Evolutionary conservation across 2,888 invertebrate genomes (phyloP), one percentile per base, ranked within the genome.

Genomic region (Copidosoma aretas): DNA sequence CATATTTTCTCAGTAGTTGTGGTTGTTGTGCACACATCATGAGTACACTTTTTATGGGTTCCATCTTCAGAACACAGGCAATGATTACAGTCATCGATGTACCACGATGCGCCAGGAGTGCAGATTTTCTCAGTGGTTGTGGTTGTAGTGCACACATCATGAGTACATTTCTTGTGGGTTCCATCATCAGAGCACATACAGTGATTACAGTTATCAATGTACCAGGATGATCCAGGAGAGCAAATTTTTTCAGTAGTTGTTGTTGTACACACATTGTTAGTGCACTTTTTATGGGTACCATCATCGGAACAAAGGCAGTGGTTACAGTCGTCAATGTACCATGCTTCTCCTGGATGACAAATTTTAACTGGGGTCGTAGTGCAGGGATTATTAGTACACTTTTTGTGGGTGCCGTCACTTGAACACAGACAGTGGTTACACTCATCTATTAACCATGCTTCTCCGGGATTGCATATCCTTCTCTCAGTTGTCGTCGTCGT

Each of bases 201-300:
- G 22, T 53, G 14, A 22, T 53, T 53, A 15, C 53, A 53, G 21
- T 53, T 22, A 65, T 87, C 15, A 24, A 54, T 70, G 53, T 46
- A 46, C 43, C 43, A 46, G 3, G 14, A 15, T 46, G 14, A 17
- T 46, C 43, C 43, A 46, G 43, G 43, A 17, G 14, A 2, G 12
- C 43, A 46, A 3, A 46, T 46, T 46, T 46, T 32, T 32, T 46
- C 17, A 12, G 43, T 46, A 15, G 14, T 46, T 24, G 51, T 56
- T 32, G 12, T 57, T 17, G 21, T 46, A 22, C 54, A 24, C 12
- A 51, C n/a, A 17, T 41, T 21, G 22, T 17, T 12, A 64, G 86
- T 84, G 79, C 88, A 88, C 3, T 82, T 77, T 0, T 87, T 87
- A 70, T 81, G 82, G 19, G 79, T 79, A 0, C 88, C 88, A 72